A percentile compares a stretch with the other conserved stretches of the same genome.
These are phyloP conservation scores for Dysmachus trigonus DNA, from an alignment of 2,888 invertebrate species.

Conservation along the genomic window DNA sequence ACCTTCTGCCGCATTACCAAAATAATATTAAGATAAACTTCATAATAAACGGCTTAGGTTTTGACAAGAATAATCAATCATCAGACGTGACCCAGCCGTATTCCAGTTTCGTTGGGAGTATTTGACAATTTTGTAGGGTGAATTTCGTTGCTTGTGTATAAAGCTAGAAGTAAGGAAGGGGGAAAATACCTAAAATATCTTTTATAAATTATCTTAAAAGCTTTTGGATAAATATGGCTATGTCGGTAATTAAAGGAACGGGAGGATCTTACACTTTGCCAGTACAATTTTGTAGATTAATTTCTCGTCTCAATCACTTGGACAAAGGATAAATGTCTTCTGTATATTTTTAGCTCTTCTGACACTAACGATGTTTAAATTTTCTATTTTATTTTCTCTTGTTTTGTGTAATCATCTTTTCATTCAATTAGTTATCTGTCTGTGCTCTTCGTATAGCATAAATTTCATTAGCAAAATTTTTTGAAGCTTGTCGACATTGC, in stretches of 20 bases:
- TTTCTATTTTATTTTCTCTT: neutral
- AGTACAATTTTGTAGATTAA: neutral
- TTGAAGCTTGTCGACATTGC: too few relatives aligned
- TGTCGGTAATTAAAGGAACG: neutral
- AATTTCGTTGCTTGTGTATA: neutral
- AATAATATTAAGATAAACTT: neutral
- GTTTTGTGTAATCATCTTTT: neutral
- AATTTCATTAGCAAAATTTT: too few relatives aligned
- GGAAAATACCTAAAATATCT: neutral
- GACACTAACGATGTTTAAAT: neutral
- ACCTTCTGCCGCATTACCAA: neutral
- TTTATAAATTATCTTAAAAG: neutral
- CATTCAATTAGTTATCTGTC: neutral
- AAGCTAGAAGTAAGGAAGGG: neutral
- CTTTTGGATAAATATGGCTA: neutral
- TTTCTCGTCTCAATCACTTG: neutral
- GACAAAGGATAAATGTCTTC: neutral
- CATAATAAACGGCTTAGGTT: neutral
- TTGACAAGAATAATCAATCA: neutral
- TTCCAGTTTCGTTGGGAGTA: neutral
- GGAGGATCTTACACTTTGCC: neutral
- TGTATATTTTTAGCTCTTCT: neutral
- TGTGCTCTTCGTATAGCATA: neutral
- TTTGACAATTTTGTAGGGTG: neutral
- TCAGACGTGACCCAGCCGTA: neutral